A percentile compares a stretch with the other conserved stretches of the same genome.
Evolutionary conservation across 2,797 vertebrate species (phyloP).

Genomic region (Lateolabrax maculatus): DNA sequence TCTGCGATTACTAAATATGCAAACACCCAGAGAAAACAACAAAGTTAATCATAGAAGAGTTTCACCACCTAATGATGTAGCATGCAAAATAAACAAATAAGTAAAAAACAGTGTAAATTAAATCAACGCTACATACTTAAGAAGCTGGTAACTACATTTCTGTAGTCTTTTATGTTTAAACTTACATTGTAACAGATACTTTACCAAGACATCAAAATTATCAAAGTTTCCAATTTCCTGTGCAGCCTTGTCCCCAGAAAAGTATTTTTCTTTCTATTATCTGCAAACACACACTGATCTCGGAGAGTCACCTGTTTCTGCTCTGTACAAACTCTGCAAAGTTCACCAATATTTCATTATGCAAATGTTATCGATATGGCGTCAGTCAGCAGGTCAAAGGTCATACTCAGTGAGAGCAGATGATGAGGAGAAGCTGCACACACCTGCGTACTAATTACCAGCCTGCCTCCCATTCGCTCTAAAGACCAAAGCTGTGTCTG

Average conservation of each 20-base stretch:
- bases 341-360: not conserved
- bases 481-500: not conserved
- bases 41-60: not conserved
- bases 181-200: no score
- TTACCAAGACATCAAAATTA: no score
- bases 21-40: no score
- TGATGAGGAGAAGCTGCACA: conserved; percentile 21
- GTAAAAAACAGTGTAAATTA: not conserved
- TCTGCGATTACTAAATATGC: not conserved
- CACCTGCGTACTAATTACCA: conserved; percentile 36
- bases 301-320: not conserved
- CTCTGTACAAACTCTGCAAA: not conserved
- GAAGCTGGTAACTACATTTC: no score
- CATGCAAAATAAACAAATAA: not conserved
- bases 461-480: not conserved
- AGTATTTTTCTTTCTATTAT: not conserved
- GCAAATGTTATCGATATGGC: conserved; percentile 24
- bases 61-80: not conserved
- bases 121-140: no score
- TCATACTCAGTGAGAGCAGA: not conserved
- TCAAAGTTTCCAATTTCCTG: not conserved
- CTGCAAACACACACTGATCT: not conserved
- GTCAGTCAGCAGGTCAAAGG: conserved; percentile 32
- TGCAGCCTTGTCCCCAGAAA: not conserved
- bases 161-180: not conserved